phyloP scores from a whole-genome alignment of 2,797 vertebrate species.

The Bradypodion ventrale region DNA sequence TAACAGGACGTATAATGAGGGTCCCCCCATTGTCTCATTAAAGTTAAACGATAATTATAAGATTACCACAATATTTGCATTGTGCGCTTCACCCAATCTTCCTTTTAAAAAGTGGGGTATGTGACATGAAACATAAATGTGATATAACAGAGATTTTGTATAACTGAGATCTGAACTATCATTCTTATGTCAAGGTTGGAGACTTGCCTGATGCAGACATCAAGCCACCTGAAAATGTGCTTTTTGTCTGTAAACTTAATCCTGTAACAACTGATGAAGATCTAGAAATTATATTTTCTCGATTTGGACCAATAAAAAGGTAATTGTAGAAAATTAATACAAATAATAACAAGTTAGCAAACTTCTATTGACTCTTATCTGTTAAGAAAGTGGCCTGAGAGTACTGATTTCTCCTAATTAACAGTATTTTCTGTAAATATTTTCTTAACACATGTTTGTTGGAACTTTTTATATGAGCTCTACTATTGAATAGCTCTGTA shows the following conservation, averaged over 20 bases:
- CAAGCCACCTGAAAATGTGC: constrained; percentile 92
- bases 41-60: not conserved
- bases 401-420: not conserved
- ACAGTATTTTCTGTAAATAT: not conserved
- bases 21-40: not conserved
- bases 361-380: not conserved
- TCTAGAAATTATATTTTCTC: constrained; percentile 96
- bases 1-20: not conserved
- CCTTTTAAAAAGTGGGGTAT: not conserved
- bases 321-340: constrained; percentile 58
- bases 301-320: constrained; percentile 93
- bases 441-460: not conserved
- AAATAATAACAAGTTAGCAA: not conserved
- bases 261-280: constrained; percentile 96
- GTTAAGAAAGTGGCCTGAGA: not conserved
- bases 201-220: constrained; percentile 94
- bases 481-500: too few species aligned
- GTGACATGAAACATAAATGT: not conserved
- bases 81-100: not conserved
- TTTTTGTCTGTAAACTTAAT: constrained; percentile 98
- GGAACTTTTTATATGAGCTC: not conserved
- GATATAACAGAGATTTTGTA: not conserved
- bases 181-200: constrained; percentile 83
- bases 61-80: not conserved
- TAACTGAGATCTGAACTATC: not conserved